Conservation (phyloP, 2,113 vertebrate genomes). For the Dermatemys mawii region DNA sequence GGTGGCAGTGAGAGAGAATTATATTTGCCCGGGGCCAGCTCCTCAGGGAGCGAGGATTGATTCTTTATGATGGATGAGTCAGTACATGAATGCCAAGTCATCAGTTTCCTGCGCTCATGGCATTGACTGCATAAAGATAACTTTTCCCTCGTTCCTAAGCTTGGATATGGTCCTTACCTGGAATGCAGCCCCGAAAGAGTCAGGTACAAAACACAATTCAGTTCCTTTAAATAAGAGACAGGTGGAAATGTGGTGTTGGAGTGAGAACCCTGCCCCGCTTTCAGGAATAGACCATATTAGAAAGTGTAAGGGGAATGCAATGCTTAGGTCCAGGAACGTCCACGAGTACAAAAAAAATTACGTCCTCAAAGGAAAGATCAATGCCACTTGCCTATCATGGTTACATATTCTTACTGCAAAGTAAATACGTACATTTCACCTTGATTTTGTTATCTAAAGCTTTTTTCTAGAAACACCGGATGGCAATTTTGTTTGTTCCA, state of each 20-base stretch:
- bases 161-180: conserved; percentile 42
- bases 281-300: not conserved
- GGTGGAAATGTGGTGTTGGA: not conserved
- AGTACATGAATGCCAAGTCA: conserved; percentile 82
- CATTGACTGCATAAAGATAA: conserved; percentile 80
- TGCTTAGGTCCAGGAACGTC: not conserved
- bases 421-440: not conserved
- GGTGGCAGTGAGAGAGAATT: conserved; percentile 81
- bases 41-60: conserved; percentile 80
- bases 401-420: not conserved
- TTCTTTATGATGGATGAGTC: conserved; percentile 85
- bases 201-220: conserved; percentile 7
- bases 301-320: not conserved
- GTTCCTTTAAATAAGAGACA: conserved; percentile 46
- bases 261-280: not conserved
- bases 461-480: not conserved
- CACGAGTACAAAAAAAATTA: not conserved
- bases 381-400: not conserved
- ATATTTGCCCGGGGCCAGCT: conserved; percentile 79
- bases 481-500: not conserved
- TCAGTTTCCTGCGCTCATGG: conserved; percentile 78
- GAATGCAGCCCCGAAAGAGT: conserved; percentile 59
- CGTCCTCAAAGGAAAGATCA: not conserved
- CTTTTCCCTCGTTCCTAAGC: conserved; percentile 75
- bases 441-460: not conserved